Base-by-base conservation (phyloP, 2,797 vertebrate species). In the Poeciliopsis turneri region DNA sequence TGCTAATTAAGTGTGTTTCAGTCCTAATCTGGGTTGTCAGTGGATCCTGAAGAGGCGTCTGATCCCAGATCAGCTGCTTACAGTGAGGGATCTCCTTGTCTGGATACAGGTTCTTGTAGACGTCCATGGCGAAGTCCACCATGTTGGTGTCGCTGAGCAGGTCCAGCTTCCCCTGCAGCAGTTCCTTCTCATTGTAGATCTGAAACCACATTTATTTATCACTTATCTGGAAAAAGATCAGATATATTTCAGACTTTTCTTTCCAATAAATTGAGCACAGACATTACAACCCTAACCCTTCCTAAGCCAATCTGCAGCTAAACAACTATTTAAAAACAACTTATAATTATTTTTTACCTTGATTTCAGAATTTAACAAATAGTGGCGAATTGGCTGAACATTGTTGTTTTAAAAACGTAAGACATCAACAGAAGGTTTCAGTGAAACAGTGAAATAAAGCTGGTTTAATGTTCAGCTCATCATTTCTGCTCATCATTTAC, bases 91-190 rank as follows among this genome's bases (percentile, higher is more conserved):
- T 98, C 72, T 99, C 97, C 89, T 95, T 95, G 80, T 98, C 97
- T 0, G 95, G 91, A 89, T 96, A 97, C 66, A 99, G 96, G 84
- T 97, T 99, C 92, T 97, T 98, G 91, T 99, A 97, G 46, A 99
- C 98, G 86, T 99, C 98, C 98, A 99, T 99, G 82, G 98, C 98
- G 72, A 99, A 99, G 92, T 99, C 98, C 90, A 99, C 98, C 98
- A 99, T 99, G 95, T 99, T 99, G 81, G 98, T 99, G 82, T 99
- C 97, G 90, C 97, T 98, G 88, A 99, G 98, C 77, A 99, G 97
- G 88, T 99, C 97, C 96, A 99, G 88, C 86, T 99, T 99, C 78
- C 98, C 98, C 93, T 98, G 97, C 77, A 99, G 95, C 12, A 99
- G 94, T 78, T 99, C 97, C 85, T 98, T 97, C 87, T 99, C 97